phyloP scores from a whole-genome alignment of 2,797 vertebrate genomes.

The Stomatorhinus walkeri region DNA sequence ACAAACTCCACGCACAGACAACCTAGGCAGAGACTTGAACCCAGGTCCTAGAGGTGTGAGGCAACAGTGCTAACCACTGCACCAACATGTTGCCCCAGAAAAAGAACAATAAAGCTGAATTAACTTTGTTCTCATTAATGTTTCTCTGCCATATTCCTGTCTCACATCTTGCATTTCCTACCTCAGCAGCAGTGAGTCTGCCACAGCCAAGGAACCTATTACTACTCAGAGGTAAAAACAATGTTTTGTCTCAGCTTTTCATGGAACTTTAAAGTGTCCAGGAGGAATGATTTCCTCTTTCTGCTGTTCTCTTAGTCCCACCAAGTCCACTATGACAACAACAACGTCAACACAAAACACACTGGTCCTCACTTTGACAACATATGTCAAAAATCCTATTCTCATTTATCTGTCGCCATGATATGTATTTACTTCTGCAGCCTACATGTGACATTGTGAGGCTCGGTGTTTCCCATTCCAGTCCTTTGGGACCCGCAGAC shows the following conservation, averaged over 20 bases:
- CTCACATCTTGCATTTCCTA: background rate
- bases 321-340: constrained; percentile 31
- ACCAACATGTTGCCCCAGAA: background rate
- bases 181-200: background rate
- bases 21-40: too few species aligned
- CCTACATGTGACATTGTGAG: background rate
- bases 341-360: constrained; percentile 42
- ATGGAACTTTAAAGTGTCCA: constrained; percentile 29
- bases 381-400: constrained; percentile 26
- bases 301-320: constrained; percentile 33
- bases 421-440: background rate
- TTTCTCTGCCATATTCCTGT: background rate
- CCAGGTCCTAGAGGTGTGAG: too few species aligned
- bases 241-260: background rate
- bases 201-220: constrained; percentile 38
- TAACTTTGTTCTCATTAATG: background rate
- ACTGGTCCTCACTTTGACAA: constrained; percentile 45
- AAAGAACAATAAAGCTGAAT: constrained; percentile 9
- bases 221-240: constrained; percentile 52
- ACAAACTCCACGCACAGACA: too few species aligned
- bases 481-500: background rate
- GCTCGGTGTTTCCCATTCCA: background rate
- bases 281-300: constrained; percentile 31
- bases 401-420: background rate
- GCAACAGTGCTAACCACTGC: too few species aligned